These are phyloP conservation scores for Caenorhabditis wallacei DNA, from an alignment of 2,888 invertebrate species.

Conservation along the genomic window DNA sequence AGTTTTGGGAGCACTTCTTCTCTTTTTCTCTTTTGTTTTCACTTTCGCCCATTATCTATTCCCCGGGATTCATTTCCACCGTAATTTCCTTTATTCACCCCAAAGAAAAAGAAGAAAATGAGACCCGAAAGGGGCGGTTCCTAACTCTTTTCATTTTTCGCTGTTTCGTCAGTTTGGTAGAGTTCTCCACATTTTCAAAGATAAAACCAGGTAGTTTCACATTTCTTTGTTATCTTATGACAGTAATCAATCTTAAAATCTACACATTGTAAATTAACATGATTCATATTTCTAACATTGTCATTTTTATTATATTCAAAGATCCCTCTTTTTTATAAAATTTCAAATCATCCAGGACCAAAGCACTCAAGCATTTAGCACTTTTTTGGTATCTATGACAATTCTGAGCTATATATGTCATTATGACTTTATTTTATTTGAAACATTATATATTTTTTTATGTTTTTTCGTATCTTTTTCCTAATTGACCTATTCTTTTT, in stretches of 20 bases:
- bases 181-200: too few species aligned
- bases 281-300: too few species aligned
- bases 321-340: too few species aligned
- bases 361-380: not conserved
- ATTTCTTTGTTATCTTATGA: too few species aligned
- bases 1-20: slow-evolving; percentile 24
- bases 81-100: slow-evolving; percentile 48
- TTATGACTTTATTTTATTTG: not conserved
- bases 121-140: not conserved
- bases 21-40: slow-evolving; percentile 25
- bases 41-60: slow-evolving; percentile 38
- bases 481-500: not conserved
- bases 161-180: too few species aligned
- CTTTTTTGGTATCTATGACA: slow-evolving; percentile 36
- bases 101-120: not conserved
- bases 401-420: slow-evolving; percentile 19
- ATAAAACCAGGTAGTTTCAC: not conserved
- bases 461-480: slow-evolving; percentile 14
- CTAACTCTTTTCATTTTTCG: too few species aligned
- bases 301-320: too few species aligned
- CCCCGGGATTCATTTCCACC: slow-evolving; percentile 52
- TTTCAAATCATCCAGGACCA: too few species aligned
- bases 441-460: slow-evolving; percentile 1
- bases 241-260: too few species aligned
- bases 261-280: too few species aligned